Conservation (phyloP, 92 coral and sea anemone genomes). For the Galaxea fascicularis region DNA sequence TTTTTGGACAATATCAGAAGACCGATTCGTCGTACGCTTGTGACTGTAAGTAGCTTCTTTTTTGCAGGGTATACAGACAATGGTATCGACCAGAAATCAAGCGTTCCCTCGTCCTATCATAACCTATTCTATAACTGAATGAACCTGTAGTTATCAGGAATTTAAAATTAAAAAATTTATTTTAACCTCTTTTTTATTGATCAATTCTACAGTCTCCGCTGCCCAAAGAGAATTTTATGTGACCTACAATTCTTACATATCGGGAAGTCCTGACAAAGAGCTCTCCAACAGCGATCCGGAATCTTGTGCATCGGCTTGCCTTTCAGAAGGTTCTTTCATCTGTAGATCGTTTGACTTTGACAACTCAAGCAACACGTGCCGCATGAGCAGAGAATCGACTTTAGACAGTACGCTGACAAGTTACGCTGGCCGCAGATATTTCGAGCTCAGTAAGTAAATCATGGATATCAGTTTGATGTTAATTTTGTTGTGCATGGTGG, state of each 20-base stretch:
- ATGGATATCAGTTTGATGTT: background rate
- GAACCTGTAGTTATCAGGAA: background rate
- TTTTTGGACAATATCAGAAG: conserved; percentile 69
- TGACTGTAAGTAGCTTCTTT: conserved; percentile 67
- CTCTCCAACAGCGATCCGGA: conserved; percentile 66
- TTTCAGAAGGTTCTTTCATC: conserved; percentile 59
- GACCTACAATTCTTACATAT: conserved; percentile 69
- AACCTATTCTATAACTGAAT: too few relatives aligned
- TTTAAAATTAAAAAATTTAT: background rate
- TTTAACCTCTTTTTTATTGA: background rate
- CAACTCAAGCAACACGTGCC: conserved; percentile 67
- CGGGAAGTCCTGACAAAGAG: conserved; percentile 46
- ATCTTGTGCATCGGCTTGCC: conserved; percentile 76
- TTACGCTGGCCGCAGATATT: conserved; percentile 52
- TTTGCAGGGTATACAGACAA: background rate
- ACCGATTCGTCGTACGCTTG: conserved; percentile 79
- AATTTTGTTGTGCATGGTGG: too few relatives aligned
- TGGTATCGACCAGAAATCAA: background rate
- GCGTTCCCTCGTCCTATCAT: background rate
- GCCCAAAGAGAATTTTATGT: conserved; percentile 44
- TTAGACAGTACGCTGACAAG: conserved; percentile 48
- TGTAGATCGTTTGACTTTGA: conserved; percentile 93
- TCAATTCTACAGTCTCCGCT: conserved; percentile 57
- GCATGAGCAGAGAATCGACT: conserved; percentile 71
- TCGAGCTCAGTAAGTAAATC: conserved; percentile 78